phyloP scores from a whole-genome alignment of 2,888 invertebrate genomes.

The Epinotia brunnichana region DNA sequence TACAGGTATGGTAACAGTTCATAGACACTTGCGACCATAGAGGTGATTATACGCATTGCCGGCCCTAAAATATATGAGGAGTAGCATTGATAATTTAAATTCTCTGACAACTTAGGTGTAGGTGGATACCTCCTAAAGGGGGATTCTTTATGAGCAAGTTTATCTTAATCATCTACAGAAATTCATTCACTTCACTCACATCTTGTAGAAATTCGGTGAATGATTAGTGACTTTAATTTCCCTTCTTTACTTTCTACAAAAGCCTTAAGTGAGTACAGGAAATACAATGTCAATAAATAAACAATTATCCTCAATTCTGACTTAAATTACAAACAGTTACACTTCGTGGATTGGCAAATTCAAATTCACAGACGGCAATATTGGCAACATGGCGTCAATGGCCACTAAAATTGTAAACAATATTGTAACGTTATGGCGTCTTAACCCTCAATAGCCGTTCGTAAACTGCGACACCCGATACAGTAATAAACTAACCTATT shows the following conservation, averaged over 20 bases:
- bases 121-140: too few species aligned
- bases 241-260: neutral
- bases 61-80: too few species aligned
- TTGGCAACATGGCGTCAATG: constrained; percentile 7
- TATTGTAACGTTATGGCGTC: constrained; percentile 24
- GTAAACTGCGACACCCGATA: constrained; percentile 21
- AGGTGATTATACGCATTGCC: too few species aligned
- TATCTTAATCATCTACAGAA: too few species aligned
- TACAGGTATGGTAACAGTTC: too few species aligned
- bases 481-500: constrained; percentile 22
- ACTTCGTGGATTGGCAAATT: neutral
- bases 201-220: too few species aligned
- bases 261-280: neutral
- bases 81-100: too few species aligned
- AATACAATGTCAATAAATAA: neutral
- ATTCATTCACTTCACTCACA: too few species aligned
- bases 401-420: constrained; percentile 27
- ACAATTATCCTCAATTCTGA: neutral
- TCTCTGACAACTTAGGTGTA: too few species aligned
- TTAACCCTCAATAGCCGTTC: constrained; percentile 14
- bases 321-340: neutral
- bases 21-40: too few species aligned
- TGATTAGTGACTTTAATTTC: too few species aligned
- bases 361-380: constrained; percentile 13
- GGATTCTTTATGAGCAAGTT: too few species aligned